These are phyloP conservation scores for Fissipunctia ypsillon DNA, from an alignment of 2,888 invertebrate genomes.

Conservation along the genomic window DNA sequence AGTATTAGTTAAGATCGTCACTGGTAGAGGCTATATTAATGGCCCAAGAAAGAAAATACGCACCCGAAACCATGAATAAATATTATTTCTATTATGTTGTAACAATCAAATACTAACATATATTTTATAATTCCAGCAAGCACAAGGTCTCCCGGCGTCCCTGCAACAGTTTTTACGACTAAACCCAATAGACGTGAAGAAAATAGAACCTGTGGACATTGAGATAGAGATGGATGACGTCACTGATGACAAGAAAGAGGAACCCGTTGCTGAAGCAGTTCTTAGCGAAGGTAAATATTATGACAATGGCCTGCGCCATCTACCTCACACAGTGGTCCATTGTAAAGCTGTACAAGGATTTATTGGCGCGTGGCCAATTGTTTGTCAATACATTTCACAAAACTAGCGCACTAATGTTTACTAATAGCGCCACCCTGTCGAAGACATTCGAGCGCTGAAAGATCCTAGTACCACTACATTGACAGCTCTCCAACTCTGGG, in stretches of 20 bases:
- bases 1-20: too few relatives aligned
- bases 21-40: background rate
- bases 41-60: background rate
- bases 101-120: background rate
- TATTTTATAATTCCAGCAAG: constrained; percentile 75
- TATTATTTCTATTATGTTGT: background rate
- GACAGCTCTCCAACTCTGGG: too few relatives aligned
- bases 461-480: too few relatives aligned
- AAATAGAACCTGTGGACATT: constrained; percentile 65
- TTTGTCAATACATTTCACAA: too few relatives aligned
- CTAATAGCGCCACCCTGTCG: too few relatives aligned
- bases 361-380: too few relatives aligned
- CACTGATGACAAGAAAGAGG: constrained; percentile 68
- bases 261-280: constrained; percentile 76
- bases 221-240: constrained; percentile 71
- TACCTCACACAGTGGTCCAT: background rate
- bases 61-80: background rate
- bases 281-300: constrained; percentile 77
- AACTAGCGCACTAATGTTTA: too few relatives aligned
- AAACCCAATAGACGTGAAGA: constrained; percentile 77
- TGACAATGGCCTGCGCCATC: background rate
- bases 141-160: constrained; percentile 82
- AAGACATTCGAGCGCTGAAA: too few relatives aligned
- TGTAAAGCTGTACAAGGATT: background rate
- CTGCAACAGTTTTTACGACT: constrained; percentile 86